Evolutionary conservation across 2,113 vertebrate species (phyloP).

Genomic region (Gymnogyps californianus): DNA sequence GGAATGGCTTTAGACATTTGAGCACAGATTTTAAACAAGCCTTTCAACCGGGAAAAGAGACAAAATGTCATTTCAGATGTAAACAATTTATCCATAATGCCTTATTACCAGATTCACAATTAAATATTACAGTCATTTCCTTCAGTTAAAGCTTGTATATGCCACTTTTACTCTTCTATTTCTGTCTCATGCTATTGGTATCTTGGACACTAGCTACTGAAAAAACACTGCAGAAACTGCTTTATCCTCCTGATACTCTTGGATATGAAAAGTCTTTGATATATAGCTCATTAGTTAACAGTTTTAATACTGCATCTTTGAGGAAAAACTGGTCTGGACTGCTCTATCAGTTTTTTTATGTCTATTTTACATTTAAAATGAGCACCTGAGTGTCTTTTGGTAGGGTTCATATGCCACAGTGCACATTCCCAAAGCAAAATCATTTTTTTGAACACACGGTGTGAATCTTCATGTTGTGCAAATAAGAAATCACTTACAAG

Average conservation of each 20-base stretch:
- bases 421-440: not conserved
- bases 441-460: not conserved
- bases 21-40: constrained; percentile 12
- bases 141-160: not conserved
- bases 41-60: not conserved
- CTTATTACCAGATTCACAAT: constrained; percentile 20
- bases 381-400: not conserved
- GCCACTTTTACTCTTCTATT: not conserved
- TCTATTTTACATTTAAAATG: constrained; percentile 22
- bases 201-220: not conserved
- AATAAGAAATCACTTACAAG: not conserved
- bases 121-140: constrained; percentile 23
- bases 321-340: constrained; percentile 30
- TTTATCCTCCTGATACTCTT: not conserved
- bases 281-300: not conserved
- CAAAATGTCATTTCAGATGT: constrained; percentile 23
- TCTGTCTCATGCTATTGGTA: not conserved
- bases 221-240: not conserved
- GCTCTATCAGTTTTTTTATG: not conserved
- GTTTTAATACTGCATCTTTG: not conserved
- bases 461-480: not conserved
- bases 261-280: not conserved
- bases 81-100: constrained; percentile 14
- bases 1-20: constrained; percentile 15
- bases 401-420: not conserved